These are phyloP conservation scores for Sardinella longiceps DNA, from an alignment of 2,797 vertebrate species.

Conservation along the genomic window DNA sequence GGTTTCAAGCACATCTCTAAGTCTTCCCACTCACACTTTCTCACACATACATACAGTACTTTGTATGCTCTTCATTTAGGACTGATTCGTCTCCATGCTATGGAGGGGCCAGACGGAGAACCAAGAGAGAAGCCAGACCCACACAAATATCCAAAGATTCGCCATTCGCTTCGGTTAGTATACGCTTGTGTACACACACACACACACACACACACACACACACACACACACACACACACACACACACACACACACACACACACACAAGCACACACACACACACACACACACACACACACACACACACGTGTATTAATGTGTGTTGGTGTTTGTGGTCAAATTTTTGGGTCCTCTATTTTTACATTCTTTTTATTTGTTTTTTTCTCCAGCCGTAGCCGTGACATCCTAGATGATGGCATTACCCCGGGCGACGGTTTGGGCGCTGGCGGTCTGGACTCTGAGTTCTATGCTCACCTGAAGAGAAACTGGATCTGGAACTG, in stretches of 20 bases:
- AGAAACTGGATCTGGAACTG: slow-evolving; percentile 98
- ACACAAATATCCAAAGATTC: neutral
- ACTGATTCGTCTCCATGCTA: slow-evolving; percentile 30
- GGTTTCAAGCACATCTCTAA: no score
- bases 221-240: neutral
- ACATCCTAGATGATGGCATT: slow-evolving; percentile 81
- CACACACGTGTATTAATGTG: neutral
- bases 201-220: slow-evolving; percentile 1
- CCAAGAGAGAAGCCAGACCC: slow-evolving; percentile 8
- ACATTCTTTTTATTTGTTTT: neutral
- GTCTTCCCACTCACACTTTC: no score
- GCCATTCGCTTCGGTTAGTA: neutral
- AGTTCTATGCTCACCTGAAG: slow-evolving; percentile 91
- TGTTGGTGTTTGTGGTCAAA: neutral
- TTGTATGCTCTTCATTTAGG: slow-evolving; percentile 31
- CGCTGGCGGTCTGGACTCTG: slow-evolving; percentile 90
- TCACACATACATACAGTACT: no score
- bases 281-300: neutral
- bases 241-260: neutral
- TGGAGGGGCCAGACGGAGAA: slow-evolving; percentile 8
- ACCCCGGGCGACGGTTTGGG: slow-evolving; percentile 89
- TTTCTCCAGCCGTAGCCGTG: slow-evolving; percentile 78
- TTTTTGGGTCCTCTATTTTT: no score
- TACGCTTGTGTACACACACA: neutral
- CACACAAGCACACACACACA: neutral